Evolutionary conservation across 2,888 invertebrate species (phyloP).

Genomic region (Ernsta delagoae): DNA sequence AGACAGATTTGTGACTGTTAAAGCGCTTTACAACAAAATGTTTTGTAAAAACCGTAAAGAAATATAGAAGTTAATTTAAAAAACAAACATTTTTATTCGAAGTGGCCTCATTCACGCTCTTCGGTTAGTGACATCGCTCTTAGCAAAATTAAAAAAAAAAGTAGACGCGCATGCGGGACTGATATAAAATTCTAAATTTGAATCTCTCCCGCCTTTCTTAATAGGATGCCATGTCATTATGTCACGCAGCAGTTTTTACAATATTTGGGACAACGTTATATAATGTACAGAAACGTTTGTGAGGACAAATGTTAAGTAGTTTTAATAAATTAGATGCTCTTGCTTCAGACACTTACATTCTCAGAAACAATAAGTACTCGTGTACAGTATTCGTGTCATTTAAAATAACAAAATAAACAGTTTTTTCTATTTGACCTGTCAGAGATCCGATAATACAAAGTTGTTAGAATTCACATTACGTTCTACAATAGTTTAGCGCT

Average conservation of each 20-base stretch:
- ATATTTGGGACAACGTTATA: slow-evolving; percentile 33
- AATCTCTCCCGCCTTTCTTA: slow-evolving; percentile 63
- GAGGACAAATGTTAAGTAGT: slow-evolving; percentile 20
- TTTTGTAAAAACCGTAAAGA: not conserved
- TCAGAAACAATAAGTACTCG: too few relatives aligned
- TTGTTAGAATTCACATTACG: too few relatives aligned
- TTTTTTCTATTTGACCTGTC: too few relatives aligned
- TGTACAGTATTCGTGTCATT: too few relatives aligned
- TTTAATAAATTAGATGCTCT: slow-evolving; percentile 3
- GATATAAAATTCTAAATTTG: slow-evolving; percentile 81
- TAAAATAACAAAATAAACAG: too few relatives aligned
- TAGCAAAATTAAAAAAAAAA: slow-evolving; percentile 64
- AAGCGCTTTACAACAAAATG: not conserved
- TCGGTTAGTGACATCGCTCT: slow-evolving; percentile 70
- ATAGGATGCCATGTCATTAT: slow-evolving; percentile 58
- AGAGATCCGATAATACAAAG: too few relatives aligned
- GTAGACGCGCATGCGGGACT: slow-evolving; percentile 53
- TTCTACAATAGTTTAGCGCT: too few relatives aligned
- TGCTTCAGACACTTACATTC: too few relatives aligned
- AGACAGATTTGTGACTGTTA: not conserved
- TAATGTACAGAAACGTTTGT: slow-evolving; percentile 23
- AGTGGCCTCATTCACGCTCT: slow-evolving; percentile 68
- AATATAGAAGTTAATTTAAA: not conserved
- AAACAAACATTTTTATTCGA: slow-evolving; percentile 47
- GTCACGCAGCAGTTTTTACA: slow-evolving; percentile 52